A percentile compares a stretch with the other conserved stretches of the same genome.
These are phyloP conservation scores for Sipha maydis DNA, from an alignment of 2,888 invertebrate species.

Conservation along the genomic window DNA sequence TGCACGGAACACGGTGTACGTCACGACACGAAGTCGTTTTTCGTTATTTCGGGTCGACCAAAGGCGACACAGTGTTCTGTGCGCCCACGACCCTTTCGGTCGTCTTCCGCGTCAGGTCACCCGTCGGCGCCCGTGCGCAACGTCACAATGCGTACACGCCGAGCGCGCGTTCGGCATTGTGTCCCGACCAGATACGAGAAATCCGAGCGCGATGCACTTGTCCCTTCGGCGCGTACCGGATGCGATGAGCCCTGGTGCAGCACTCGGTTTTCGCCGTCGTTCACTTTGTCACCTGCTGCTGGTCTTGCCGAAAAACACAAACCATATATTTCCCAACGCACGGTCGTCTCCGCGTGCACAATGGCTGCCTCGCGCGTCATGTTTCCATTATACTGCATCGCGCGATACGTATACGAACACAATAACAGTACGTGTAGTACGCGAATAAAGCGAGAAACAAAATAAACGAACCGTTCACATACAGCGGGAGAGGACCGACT, in stretches of 20 bases:
- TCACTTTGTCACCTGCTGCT: neutral
- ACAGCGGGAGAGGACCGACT: constrained; percentile 16
- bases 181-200: neutral
- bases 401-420: neutral
- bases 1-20: no score
- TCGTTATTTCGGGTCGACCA: no score
- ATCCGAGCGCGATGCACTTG: neutral
- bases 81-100: no score
- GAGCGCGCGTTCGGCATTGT: neutral
- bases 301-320: neutral
- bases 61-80: no score
- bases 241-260: neutral
- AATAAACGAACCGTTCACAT: neutral
- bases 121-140: no score
- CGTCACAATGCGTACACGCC: no score
- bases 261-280: neutral
- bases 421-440: neutral
- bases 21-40: no score
- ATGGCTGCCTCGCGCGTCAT: neutral
- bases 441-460: neutral
- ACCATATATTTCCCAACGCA: neutral
- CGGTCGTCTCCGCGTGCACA: neutral
- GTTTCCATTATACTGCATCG: neutral
- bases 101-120: no score
- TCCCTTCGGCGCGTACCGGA: neutral